Base-by-base conservation (phyloP, 2,113 vertebrate species). In the Machaerirhynchus nigripectus region DNA sequence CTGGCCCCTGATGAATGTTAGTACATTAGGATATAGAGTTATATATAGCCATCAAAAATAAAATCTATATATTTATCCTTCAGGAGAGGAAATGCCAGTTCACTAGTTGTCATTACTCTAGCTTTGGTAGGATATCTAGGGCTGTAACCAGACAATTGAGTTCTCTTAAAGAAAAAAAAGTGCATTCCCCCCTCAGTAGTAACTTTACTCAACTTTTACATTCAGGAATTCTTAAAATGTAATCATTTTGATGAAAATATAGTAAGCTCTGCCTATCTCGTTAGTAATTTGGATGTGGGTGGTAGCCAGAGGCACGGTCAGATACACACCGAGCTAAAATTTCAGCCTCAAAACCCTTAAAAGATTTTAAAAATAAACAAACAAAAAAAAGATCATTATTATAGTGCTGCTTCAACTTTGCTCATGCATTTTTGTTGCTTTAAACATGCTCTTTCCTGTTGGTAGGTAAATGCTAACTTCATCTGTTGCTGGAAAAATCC, bases 51-150 rank as follows among this genome's bases (percentile, higher is more conserved):
- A 98, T 98, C 97, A 98, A 98, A 98, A 98, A 98, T 98, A 98
- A 98, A 98, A 98, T 98, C 93, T 98, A 97, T 98, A 97, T 92
- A 98, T 98, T 98, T 98, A 96, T 97, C 98, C 98, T 98, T 97
- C 96, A 97, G 97, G 98, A 98, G 98, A 98, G 96, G 96, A 97
- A 98, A 98, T 94, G 97, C 97, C 97, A 97, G 97, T 98, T 97
- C 98, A 98, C 97, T 97, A 98, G 97, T 98, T 97, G 98, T 97
- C 97, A 90, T 98, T 98, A 97, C 96, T 98, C 98, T 98, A 98
- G 98, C 99, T 99, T 99, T 99, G 99, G 99, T 99, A 99, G 98
- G 98, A 98, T 93, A 98, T 97, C 98, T 98, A 98, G 98, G 98
- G 98, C 97, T 98, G 97, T 98, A 98, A 98, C 97, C 98, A 98